Base-by-base conservation (phyloP, 2,888 invertebrate species). In the Dicycla oo region DNA sequence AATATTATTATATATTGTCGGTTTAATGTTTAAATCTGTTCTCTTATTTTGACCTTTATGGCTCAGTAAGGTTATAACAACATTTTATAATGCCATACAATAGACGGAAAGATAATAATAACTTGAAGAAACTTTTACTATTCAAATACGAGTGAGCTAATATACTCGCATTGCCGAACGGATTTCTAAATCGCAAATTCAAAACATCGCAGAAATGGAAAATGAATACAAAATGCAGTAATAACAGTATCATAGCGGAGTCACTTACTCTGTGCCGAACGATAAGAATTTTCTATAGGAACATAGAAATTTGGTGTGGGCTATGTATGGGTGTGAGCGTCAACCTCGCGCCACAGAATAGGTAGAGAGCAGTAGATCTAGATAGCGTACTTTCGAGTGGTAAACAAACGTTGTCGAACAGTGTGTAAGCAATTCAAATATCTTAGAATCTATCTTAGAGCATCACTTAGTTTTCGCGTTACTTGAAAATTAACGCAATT, bases 231-330 rank as follows among this genome's bases (percentile, higher is more conserved):
- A 43, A 77, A 65, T 57, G 40, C 15, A n/a, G 68, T 74, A 74
- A 75, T 75, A 78, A 75, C 75, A 81, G 64, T 79, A 61, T 49
- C 67, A 23, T 15, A 38, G 38, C 56, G 30, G n/a, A 67, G n/a
- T 65, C 15, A 26, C 45, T 51, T 23, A 56, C 60, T 51, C 18
- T 61, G 64, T 45, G 49, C 60, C 30, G 23, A 40, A 30, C 47
- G 84, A 75, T 74, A 75, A 66, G 38, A 53, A 58, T 15, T 73
- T 68, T 54, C 61, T 61, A 73, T 62, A 26, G 60, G 34, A 58
- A 66, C 38, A n/a, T n/a, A n/a, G n/a, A n/a, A n/a, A n/a, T n/a
- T n/a, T n/a, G n/a, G n/a, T n/a, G 23, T 49, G 20, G 13, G 26
- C 38, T 45, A 8, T 30, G 20, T 45, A 8, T 30, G 20, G 57